Percentiles rank a stretch among this genome's conserved stretches.
Evolutionary conservation across 2,113 vertebrate species (phyloP).

Genomic region (Cygnus atratus): DNA sequence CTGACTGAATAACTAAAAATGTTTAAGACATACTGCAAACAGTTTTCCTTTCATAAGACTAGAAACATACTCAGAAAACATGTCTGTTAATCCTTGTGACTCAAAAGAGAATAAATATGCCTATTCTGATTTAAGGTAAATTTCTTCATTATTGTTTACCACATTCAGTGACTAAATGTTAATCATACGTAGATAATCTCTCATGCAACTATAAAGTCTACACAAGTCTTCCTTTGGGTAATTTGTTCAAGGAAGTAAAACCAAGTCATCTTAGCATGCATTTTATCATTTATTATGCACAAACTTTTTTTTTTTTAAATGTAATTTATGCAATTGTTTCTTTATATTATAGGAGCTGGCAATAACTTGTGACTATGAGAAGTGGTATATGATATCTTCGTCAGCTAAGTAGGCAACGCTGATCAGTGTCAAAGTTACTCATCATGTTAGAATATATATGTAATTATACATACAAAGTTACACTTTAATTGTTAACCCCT

Average conservation of each 20-base stretch:
- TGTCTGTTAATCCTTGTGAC: neutral
- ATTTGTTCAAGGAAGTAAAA: neutral
- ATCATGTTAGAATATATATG: neutral
- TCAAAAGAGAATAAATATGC: neutral
- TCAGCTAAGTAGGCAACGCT: neutral
- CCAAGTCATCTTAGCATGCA: neutral
- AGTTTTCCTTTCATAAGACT: neutral
- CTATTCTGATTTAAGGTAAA: neutral
- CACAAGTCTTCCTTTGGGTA: neutral
- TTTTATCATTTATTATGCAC: neutral
- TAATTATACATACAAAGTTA: neutral
- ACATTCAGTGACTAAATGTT: neutral
- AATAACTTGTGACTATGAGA: neutral
- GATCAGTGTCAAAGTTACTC: neutral
- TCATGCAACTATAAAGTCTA: neutral
- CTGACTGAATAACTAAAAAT: neutral
- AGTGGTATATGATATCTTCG: neutral
- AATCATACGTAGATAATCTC: neutral
- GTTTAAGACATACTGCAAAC: neutral
- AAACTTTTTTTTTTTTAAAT: neutral
- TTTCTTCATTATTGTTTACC: neutral
- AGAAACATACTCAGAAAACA: neutral
- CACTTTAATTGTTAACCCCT: neutral
- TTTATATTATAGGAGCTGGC: neutral
- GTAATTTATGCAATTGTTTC: neutral